Base-by-base conservation (phyloP, 2,888 invertebrate species). In the Sipunculus nudus region DNA sequence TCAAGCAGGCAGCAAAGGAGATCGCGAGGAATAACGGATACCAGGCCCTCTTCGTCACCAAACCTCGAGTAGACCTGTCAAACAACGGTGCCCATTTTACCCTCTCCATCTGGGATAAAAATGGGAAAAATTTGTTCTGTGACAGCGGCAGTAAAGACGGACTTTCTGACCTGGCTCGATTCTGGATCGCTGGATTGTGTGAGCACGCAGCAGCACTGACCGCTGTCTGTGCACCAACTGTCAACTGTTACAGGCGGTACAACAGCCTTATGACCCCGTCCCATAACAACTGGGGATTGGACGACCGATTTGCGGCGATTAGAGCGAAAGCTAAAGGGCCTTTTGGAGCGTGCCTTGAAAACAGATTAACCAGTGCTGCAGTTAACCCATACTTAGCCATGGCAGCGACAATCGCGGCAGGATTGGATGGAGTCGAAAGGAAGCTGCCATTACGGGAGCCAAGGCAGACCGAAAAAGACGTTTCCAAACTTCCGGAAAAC, bases 51-150 rank as follows among this genome's bases (percentile, higher is more conserved):
- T 65, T 65, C 28, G 63, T 65, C 63, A 29, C 63, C 13, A 41
- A 55, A 38, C 58, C 55, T n/a, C 38, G 19, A 28, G 10, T 19
- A 0, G 19, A 21, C 0, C n/a, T 19, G 8, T 23, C 21, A 5
- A n/a, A 53, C 23, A 58, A 35, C 29, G 68, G 66, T 1, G 46
- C 39, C 26, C 70, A 69, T 59, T 63, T 46, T 53, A 69, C 66
- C 50, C 62, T 65, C 49, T 69, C 70, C 25, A 35, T 69, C 19
- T 70, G 65, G 68, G 40, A 28, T 10, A 29, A 31, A 43, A 23
- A 41, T 10, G 28, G 28, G n/a, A 16, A 46, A n/a, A 64, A 65
- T 32, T 55, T 50, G 2, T 61, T 69, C 46, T 56, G 47, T 38
- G 62, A 68, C 35, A 28, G 41, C 8, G 31, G 13, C 26, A 47